These are phyloP conservation scores for Drosophila fulvimacula DNA, from an alignment of 2,888 invertebrate genomes.

Conservation along the genomic window DNA sequence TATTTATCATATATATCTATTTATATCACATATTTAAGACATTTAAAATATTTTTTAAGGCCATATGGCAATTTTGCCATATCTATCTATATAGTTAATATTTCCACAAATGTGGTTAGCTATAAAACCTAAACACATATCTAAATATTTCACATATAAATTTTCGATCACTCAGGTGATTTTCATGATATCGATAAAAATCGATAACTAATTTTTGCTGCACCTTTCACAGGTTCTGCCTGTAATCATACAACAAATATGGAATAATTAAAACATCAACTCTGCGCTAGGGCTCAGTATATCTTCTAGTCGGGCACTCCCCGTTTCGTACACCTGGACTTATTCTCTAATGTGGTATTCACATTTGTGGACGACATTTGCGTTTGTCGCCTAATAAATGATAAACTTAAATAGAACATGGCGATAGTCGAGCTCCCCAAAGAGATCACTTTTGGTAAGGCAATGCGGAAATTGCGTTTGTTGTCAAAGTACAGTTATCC, in stretches of 20 bases:
- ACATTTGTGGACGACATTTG: slow-evolving; percentile 7
- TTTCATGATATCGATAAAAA: too few relatives aligned
- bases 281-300: not conserved
- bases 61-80: too few relatives aligned
- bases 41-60: too few relatives aligned
- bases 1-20: too few relatives aligned
- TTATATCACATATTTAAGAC: too few relatives aligned
- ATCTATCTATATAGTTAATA: too few relatives aligned
- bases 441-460: slow-evolving; percentile 3
- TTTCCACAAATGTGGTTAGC: too few relatives aligned
- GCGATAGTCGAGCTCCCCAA: not conserved
- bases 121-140: too few relatives aligned
- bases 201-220: too few relatives aligned
- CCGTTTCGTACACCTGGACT: not conserved
- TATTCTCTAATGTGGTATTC: not conserved
- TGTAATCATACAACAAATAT: not conserved
- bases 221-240: too few relatives aligned
- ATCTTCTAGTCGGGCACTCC: not conserved
- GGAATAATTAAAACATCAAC: not conserved
- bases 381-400: slow-evolving; percentile 6
- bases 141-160: too few relatives aligned
- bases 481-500: slow-evolving; percentile 15
- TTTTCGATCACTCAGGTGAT: too few relatives aligned
- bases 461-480: slow-evolving; percentile 6
- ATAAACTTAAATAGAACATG: slow-evolving; percentile 2